Base-by-base conservation (phyloP, 2,888 invertebrate species). In the Rhyacophila evoluta region DNA sequence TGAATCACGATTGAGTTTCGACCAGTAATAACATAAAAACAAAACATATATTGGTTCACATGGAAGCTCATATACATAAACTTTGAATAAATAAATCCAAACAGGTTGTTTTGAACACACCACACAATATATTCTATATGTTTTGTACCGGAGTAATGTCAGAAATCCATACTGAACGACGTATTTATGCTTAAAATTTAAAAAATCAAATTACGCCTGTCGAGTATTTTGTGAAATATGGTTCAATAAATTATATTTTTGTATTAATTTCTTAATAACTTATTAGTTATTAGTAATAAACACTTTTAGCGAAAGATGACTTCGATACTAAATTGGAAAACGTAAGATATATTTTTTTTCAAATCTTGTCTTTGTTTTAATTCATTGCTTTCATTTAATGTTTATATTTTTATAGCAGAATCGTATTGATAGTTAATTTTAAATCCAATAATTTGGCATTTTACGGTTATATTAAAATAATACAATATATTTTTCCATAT, bases 61-160 rank as follows among this genome's bases (percentile, higher is more conserved):
- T 55, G 55, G 55, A 55, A 55, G 55, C 55, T 55, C 55, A 55
- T 55, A 55, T 55, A 55, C 55, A 55, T 55, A 55, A 25, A 55
- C 55, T 19, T 55, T 2, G 12, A 8, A 55, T 55, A 55, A 55
- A 55, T 55, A 55, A 55, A 55, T 55, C 19, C 19, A 19, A 55
- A 55, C 55, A 55, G 55, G 55, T 55, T 55, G 55, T 55, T 55
- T 55, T 55, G 19, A 25, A 55, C 55, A 55, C 55, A 55, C 19
- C 19, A 55, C 29, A 33, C 29, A 55, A 55, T 55, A 55, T 19
- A 55, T 19, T 8, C 1, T 25, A 55, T 25, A 55, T 19, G 19
- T 25, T 19, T 55, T 19, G 19, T 19, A 25, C 55, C 25, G 55
- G 19, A 55, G 55, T 55, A 55, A 55, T 55, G 55, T 55, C 25